Base-by-base conservation (phyloP, 2,888 invertebrate species). In the Crocallis elinguaria region DNA sequence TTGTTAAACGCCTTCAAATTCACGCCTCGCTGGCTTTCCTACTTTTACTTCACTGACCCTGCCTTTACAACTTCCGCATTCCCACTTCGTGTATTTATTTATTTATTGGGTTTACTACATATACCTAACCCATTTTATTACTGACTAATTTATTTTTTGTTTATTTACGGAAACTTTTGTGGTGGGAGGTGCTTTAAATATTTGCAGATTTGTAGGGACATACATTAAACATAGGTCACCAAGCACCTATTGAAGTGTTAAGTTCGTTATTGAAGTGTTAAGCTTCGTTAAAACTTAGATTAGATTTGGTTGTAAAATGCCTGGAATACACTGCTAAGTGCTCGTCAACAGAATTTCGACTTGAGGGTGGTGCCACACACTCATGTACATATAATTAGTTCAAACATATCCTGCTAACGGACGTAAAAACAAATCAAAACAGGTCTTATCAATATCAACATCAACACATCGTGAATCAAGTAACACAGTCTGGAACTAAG, bases 1-100 rank as follows among this genome's bases (percentile, higher is more conserved):
- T 44, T 44, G 44, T 51, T 45, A 45, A 45, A 38, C 42, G 29
- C 36, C 39, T 35, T 39, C 27, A 45, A 38, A 45, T 51, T 39
- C 39, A 51, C 51, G 29, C 32, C 8, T 51, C 35, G 1, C 25
- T 19, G 44, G 32, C 3, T 41, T 45, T 13, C 37, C 38, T 27
- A 38, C 19, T 38, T 50, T 42, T 37, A 23, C 32, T 43, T 13
- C 38, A 14, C 14, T 44, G 44, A 39, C 27, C 37, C 35, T 43
- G 33, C 48, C n/a, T 17, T 37, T 32, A 36, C 38, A 11, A 37
- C 25, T 45, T 51, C 33, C 39, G 33, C 16, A 21, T 44, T 44
- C 32, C 12, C 7, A n/a, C 17, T 32, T 2, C 21, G 16, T 21
- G 7, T 30, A 19, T 32, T 1, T n/a, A 8, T 32, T 1, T n/a